phyloP scores from a whole-genome alignment of 2,888 invertebrate species.

The Phalera bucephala region DNA sequence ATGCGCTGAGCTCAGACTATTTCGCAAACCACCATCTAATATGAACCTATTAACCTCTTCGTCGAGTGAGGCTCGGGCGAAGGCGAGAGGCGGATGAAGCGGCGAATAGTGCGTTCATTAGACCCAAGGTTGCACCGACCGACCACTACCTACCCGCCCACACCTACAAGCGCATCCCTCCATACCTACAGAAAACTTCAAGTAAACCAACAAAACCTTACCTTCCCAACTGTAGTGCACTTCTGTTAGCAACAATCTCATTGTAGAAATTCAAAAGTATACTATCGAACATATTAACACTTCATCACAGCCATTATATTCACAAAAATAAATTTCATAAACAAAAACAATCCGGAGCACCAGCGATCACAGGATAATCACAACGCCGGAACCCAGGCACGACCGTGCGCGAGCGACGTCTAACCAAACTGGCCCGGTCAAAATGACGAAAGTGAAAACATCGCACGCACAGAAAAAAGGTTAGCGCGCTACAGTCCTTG shows the following conservation, averaged over 20 bases:
- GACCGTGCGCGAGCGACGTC: slow-evolving; percentile 81
- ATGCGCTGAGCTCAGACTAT: slow-evolving; percentile 61
- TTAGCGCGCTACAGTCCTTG: slow-evolving; percentile 78
- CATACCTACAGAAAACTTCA: slow-evolving; percentile 50
- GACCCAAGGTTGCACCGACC: slow-evolving; percentile 75
- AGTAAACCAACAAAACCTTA: slow-evolving; percentile 72
- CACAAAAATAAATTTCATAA: slow-evolving; percentile 59
- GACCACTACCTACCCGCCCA: slow-evolving; percentile 39
- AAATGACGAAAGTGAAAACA: slow-evolving; percentile 83
- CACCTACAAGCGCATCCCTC: slow-evolving; percentile 42
- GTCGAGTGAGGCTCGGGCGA: slow-evolving; percentile 74
- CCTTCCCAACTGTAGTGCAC: slow-evolving; percentile 82
- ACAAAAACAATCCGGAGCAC: slow-evolving; percentile 76
- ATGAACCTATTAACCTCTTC: slow-evolving; percentile 83
- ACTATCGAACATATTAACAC: slow-evolving; percentile 81
- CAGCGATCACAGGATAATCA: slow-evolving; percentile 77
- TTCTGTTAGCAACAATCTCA: slow-evolving; percentile 80
- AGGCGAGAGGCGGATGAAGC: slow-evolving; percentile 80
- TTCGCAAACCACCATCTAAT: slow-evolving; percentile 82
- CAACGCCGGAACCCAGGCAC: slow-evolving; percentile 75
- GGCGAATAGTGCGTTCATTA: slow-evolving; percentile 76
- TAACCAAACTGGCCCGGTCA: slow-evolving; percentile 82
- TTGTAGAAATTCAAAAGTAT: slow-evolving; percentile 78
- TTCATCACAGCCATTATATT: slow-evolving; percentile 78
- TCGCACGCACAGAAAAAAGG: slow-evolving; percentile 82